A percentile compares a stretch with the other conserved stretches of the same genome.
Conservation (phyloP, 2,888 invertebrate genomes). For the Drosophila diplacantha region DNA sequence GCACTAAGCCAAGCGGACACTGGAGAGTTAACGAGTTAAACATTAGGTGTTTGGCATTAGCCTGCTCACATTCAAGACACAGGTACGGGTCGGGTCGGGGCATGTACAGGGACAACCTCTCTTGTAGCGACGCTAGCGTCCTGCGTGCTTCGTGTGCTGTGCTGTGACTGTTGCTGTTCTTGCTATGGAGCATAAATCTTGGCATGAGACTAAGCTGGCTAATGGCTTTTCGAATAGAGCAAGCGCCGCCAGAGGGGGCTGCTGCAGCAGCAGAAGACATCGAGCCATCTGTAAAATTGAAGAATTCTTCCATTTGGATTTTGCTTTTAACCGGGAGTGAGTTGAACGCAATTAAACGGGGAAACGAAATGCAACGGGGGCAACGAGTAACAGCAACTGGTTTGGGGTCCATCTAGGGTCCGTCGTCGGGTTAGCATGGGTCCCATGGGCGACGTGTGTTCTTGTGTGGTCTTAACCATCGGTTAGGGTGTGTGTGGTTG, state of each 20-base stretch:
- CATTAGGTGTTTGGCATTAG: slow-evolving; percentile 42
- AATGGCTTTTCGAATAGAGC: slow-evolving; percentile 65
- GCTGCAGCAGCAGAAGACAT: slow-evolving; percentile 73
- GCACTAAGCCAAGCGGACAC: slow-evolving; percentile 53
- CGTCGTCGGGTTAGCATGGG: slow-evolving; percentile 46
- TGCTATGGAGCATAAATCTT: slow-evolving; percentile 23
- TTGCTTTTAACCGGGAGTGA: slow-evolving; percentile 39
- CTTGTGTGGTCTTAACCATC: slow-evolving; percentile 8
- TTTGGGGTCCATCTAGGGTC: slow-evolving; percentile 42
- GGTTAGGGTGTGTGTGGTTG: slow-evolving; percentile 8
- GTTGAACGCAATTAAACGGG: slow-evolving; percentile 34
- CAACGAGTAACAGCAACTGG: slow-evolving; percentile 31
- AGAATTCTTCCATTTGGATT: slow-evolving; percentile 57
- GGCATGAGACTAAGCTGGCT: slow-evolving; percentile 39
- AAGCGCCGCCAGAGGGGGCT: slow-evolving; percentile 70
- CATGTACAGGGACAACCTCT: slow-evolving; percentile 36
- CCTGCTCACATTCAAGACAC: slow-evolving; percentile 62
- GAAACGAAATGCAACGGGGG: slow-evolving; percentile 21
- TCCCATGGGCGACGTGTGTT: slow-evolving; percentile 8
- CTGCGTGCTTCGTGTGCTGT: slow-evolving; percentile 34
- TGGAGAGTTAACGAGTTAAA: slow-evolving; percentile 50
- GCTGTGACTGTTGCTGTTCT: slow-evolving; percentile 34
- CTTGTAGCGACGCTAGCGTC: slow-evolving; percentile 33
- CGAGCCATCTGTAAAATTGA: slow-evolving; percentile 73
- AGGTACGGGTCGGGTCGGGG: slow-evolving; percentile 35